phyloP scores from a whole-genome alignment of 2,797 vertebrate species.

The Orestias chungarensis region DNA sequence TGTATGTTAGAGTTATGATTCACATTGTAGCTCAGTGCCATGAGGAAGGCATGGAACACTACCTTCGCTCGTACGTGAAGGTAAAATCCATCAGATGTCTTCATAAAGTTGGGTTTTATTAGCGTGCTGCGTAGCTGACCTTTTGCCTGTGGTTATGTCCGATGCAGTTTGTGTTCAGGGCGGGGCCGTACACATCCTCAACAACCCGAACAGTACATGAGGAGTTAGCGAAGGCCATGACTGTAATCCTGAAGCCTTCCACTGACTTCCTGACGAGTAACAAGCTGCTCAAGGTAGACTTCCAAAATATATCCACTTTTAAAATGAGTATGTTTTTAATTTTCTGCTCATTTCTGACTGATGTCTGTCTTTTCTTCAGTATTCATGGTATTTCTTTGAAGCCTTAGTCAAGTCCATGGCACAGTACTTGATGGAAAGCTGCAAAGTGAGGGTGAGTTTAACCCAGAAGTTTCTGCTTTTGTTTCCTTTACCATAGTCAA shows the following conservation, averaged over 20 bases:
- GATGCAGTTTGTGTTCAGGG: slow-evolving; percentile 91
- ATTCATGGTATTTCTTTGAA: slow-evolving; percentile 99
- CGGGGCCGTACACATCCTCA: slow-evolving; percentile 83
- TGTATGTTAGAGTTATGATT: slow-evolving; percentile 89
- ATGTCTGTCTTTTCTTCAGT: slow-evolving; percentile 80
- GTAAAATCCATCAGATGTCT: slow-evolving; percentile 59
- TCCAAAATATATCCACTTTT: not conserved
- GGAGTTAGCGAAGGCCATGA: slow-evolving; percentile 97
- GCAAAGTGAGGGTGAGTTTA: slow-evolving; percentile 91
- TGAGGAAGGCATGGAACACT: slow-evolving; percentile 95
- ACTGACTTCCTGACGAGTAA: slow-evolving; percentile 98
- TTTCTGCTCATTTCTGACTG: slow-evolving; percentile 28
- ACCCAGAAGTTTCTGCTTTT: slow-evolving; percentile 15
- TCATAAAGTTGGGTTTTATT: not conserved
- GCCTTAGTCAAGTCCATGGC: slow-evolving; percentile 98
- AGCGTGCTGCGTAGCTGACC: not conserved
- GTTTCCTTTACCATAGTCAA: slow-evolving; percentile 26
- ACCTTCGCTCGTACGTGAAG: slow-evolving; percentile 97
- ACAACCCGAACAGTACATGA: slow-evolving; percentile 89
- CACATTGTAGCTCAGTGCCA: slow-evolving; percentile 98
- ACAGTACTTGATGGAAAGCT: slow-evolving; percentile 94
- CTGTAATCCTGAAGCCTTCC: slow-evolving; percentile 94
- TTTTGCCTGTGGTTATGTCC: slow-evolving; percentile 6
- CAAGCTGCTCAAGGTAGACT: slow-evolving; percentile 95
- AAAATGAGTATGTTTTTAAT: not conserved